phyloP scores from a whole-genome alignment of 2,113 vertebrate species.

The Herpetotheres cachinnans region DNA sequence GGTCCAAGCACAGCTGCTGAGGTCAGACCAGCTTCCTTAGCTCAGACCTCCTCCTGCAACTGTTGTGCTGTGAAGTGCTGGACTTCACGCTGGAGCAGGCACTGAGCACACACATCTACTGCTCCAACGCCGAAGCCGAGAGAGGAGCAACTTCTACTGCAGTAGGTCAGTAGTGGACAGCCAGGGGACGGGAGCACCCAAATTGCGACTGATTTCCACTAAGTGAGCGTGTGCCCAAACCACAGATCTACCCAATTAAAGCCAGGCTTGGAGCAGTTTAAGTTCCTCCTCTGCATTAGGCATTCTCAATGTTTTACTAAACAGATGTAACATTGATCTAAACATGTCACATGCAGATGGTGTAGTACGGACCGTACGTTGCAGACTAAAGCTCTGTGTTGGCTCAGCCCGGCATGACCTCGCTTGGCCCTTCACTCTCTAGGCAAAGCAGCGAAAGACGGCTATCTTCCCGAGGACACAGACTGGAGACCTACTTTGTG shows the following conservation, averaged over 20 bases:
- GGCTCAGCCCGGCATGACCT: not conserved
- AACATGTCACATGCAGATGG: not conserved
- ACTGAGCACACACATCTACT: not conserved
- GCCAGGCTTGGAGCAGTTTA: not conserved
- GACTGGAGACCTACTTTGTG: not conserved
- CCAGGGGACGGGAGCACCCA: not conserved
- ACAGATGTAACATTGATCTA: not conserved
- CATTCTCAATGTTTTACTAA: not conserved
- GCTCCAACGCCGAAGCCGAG: not conserved
- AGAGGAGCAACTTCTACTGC: not conserved
- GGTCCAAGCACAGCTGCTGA: rapidly evolving
- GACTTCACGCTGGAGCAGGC: not conserved
- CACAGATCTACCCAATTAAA: not conserved
- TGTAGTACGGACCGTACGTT: rapidly evolving
- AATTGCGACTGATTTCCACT: rapidly evolving
- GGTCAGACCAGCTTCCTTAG: not conserved
- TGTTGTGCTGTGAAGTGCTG: not conserved
- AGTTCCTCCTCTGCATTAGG: not conserved
- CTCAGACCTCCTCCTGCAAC: not conserved
- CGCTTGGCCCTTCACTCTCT: not conserved
- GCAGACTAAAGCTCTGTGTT: not conserved
- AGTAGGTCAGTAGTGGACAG: not conserved
- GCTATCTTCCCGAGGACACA: not conserved
- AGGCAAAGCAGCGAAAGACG: not conserved
- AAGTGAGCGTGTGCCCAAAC: rapidly evolving